Percentiles rank a stretch among this genome's conserved stretches.
Conservation (phyloP, 35 echinoderm and acorn worm genomes). For the Heliocidaris tuberculata region DNA sequence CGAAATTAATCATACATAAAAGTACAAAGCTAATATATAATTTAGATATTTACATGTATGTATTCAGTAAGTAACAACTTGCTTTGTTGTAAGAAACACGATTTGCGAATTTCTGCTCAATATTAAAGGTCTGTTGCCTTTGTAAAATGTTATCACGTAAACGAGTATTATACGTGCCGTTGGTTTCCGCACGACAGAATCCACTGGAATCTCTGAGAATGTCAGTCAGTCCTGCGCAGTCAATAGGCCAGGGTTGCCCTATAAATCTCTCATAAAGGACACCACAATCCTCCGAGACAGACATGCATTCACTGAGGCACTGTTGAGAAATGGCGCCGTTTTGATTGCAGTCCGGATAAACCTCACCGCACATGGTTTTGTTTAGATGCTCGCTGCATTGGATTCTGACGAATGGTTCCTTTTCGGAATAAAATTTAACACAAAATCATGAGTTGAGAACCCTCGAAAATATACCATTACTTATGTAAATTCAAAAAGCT, state of each 20-base stretch:
- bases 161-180: not conserved
- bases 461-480: no score
- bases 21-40: no score
- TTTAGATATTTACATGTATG: no score
- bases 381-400: not conserved
- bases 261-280: not conserved
- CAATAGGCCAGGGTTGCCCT: not conserved
- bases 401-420: not conserved
- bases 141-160: not conserved
- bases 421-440: not conserved
- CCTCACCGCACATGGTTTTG: not conserved
- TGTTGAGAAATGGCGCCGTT: not conserved
- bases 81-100: no score
- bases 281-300: not conserved
- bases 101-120: no score
- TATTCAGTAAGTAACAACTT: no score
- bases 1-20: no score
- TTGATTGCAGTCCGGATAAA: not conserved
- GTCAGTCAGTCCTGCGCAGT: not conserved
- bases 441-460: no score
- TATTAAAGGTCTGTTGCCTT: no score
- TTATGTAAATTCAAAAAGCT: no score
- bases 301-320: not conserved
- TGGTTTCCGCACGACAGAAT: not conserved
- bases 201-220: not conserved